Conservation (phyloP, 2,888 invertebrate species). For the Cepaea hortensis region DNA sequence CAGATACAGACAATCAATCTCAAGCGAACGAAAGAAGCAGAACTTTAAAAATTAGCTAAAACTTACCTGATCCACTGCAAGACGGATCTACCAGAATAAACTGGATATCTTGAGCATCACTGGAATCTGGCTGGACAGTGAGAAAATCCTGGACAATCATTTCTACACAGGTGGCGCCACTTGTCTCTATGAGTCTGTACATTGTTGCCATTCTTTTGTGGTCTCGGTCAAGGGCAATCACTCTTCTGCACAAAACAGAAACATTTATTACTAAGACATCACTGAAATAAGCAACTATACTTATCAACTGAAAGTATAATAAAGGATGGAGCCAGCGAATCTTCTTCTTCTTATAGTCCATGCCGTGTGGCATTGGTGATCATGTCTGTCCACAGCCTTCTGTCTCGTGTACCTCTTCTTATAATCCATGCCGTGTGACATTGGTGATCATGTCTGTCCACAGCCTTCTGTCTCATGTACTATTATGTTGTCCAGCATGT, state of each 20-base stretch:
- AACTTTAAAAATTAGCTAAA: neutral
- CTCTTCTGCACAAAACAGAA: conserved; percentile 71
- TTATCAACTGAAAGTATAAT: neutral
- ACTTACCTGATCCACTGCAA: conserved; percentile 92
- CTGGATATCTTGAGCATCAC: conserved; percentile 80
- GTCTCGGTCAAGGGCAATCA: conserved; percentile 90
- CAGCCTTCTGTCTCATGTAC: no score
- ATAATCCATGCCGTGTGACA: no score
- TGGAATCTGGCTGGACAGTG: conserved; percentile 80
- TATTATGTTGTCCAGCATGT: no score
- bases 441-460: no score
- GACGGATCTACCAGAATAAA: conserved; percentile 97
- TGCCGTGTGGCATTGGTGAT: no score
- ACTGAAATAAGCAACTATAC: neutral
- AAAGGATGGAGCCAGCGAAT: no score
- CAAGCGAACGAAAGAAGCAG: no score
- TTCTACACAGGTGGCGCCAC: conserved; percentile 83
- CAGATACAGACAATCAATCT: no score
- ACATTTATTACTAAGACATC: neutral
- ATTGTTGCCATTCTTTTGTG: conserved; percentile 64
- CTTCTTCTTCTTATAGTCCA: no score
- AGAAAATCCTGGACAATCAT: conserved; percentile 85
- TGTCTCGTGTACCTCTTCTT: no score
- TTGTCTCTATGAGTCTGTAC: conserved; percentile 70
- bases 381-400: no score